Evolutionary conservation across 2,113 vertebrate species (phyloP), one percentile per base, ranked within the genome.

Genomic region (Callocephalon fimbriatum): DNA sequence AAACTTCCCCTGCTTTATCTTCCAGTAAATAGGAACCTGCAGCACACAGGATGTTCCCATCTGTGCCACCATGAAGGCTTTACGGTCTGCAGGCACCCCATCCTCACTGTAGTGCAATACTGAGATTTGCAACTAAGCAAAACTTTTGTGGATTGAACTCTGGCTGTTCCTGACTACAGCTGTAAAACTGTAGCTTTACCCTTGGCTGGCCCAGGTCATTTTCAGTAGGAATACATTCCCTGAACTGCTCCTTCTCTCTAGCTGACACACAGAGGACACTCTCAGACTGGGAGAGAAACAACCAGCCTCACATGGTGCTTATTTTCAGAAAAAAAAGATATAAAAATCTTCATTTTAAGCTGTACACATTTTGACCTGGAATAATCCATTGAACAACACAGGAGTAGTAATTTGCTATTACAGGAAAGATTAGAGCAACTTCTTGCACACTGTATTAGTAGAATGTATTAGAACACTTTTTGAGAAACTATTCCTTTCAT

Each of bases 161-260:
- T 19, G 13, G 11, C 4, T 29, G 18, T 26, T 75, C 32, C 20
- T 6, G 15, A 90, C 8, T 40, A 20, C 11, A 47, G 2, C 1
- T 44, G 11, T 47, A 75, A 78, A 75, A 63, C 5, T 44, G 9
- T 5, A 73, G 50, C 50, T 21, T 68, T 44, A 32, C 15, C 16
- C 23, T 56, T 40, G n/a, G 27, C 13, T 26, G n/a, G 13, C 7
- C 18, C 22, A 48, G 18, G 31, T 58, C 1, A n/a, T 79, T 65
- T 78, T 79, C 26, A 0, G 0, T 15, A 25, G 16, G 2, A 23
- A 2, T 25, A 37, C 3, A 20, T 37, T 65, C 19, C n/a, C 23
- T 44, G n/a, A 75, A 20, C n/a, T 42, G 83, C 18, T 48, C 7
- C 23, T 38, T 23, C 19, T 70, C 40, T 58, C 19, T 29, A 59